Base-by-base conservation (phyloP, 2,113 vertebrate species). In the Illadopsis cleaveri region DNA sequence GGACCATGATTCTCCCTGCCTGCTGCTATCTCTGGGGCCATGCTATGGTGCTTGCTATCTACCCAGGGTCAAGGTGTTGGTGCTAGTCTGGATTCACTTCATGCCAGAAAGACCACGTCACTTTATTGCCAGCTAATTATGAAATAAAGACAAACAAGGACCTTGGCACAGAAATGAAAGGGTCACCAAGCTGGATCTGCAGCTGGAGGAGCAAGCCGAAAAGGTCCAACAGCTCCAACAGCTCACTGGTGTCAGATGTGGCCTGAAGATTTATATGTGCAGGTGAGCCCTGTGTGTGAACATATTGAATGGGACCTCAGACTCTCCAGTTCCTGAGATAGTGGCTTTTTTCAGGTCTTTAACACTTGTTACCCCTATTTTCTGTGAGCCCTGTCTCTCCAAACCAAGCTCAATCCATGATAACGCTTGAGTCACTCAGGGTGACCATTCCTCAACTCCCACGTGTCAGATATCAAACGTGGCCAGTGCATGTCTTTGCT, bases 381-480 rank as follows among this genome's bases (percentile, higher is more conserved):
- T 69, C 82, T 64, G 18, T 79, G 76, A 75, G 44, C 48, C 21
- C 57, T 10, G 11, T 71, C 24, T 57, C 45, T 80, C 50, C 66
- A 76, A 64, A 64, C 30, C 27, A 8, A 35, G 33, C 33, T 79
- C 57, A 51, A 65, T 30, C 50, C 20, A 11, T 14, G 13, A 16
- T 44, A 38, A 66, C 25, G 15, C 30, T 42, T 33, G 10, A 51
- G 62, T 56, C 19, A 9, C 17, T 50, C 27, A 65, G 79, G 30
- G 28, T 64, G 28, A 20, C 40, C 24, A 11, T 77, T 82, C 30
- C 65, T 79, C 2, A 1, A 12, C 11, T 72, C 48, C 21, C 31
- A 5, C 0, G 0, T 18, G 23, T 71, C 54, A 61, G 68, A 25
- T 83, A 21, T 44, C 50, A 53, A n/a, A 25, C 1, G 0, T 60